Evolutionary conservation across 2,797 vertebrate species (phyloP).

Genomic region (Kryptopterus vitreolus): DNA sequence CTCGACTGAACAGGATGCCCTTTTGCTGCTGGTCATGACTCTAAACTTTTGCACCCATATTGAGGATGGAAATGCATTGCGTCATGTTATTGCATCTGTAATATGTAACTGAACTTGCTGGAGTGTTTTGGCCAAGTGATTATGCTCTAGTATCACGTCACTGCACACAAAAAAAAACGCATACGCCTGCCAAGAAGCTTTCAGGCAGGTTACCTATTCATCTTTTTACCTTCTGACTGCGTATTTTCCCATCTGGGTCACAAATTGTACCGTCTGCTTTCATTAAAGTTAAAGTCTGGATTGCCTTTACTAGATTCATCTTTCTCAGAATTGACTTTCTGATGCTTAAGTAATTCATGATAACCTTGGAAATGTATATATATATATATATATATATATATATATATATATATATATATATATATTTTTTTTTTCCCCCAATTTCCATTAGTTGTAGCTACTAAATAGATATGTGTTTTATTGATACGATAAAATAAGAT

Average conservation of each 20-base stretch:
- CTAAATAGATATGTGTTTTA: neutral
- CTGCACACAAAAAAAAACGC: slow-evolving; percentile 50
- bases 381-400: neutral
- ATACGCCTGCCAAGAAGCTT: slow-evolving; percentile 40
- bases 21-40: neutral
- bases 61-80: slow-evolving; percentile 53
- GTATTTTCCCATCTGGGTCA: slow-evolving; percentile 14
- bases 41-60: slow-evolving; percentile 20
- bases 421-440: neutral
- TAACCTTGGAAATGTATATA: neutral
- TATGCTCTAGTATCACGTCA: slow-evolving; percentile 58
- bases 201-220: slow-evolving; percentile 25
- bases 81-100: slow-evolving; percentile 47
- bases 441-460: neutral
- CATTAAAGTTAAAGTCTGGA: neutral
- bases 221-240: slow-evolving; percentile 36
- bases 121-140: slow-evolving; percentile 40
- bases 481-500: neutral
- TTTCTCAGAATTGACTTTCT: neutral
- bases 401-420: neutral
- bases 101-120: slow-evolving; percentile 44
- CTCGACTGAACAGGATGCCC: neutral
- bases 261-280: neutral
- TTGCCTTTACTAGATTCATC: neutral
- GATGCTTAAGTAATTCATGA: neutral